phyloP scores from a whole-genome alignment of 2,797 vertebrate genomes.

The Glyptemys insculpta region DNA sequence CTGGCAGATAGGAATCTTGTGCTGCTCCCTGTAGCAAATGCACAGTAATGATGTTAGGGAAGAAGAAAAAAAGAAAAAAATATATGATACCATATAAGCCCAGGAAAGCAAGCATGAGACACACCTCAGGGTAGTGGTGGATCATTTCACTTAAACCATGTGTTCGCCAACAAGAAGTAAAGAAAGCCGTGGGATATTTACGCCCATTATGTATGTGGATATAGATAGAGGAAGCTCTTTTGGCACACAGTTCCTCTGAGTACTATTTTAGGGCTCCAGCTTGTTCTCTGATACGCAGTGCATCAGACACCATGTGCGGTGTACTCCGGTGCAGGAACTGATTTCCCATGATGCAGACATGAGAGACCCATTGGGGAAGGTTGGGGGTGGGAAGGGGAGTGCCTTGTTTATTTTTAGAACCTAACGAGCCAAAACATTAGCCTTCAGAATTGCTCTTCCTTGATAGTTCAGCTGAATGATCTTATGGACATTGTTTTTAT shows the following conservation, averaged over 20 bases:
- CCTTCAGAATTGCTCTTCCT: neutral
- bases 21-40: slow-evolving; percentile 7
- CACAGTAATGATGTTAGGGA: slow-evolving; percentile 44
- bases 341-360: neutral
- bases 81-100: slow-evolving; percentile 16
- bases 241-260: neutral
- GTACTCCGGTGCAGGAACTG: neutral
- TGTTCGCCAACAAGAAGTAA: slow-evolving; percentile 26
- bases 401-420: neutral
- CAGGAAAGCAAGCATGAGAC: slow-evolving; percentile 18
- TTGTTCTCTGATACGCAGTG: neutral
- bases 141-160: neutral
- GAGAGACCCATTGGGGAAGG: neutral
- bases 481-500: neutral
- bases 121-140: neutral
- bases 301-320: neutral
- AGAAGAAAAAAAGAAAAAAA: slow-evolving; percentile 35
- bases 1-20: slow-evolving; percentile 25
- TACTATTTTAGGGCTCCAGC: neutral
- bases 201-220: neutral
- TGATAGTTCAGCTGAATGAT: neutral
- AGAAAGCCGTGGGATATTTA: neutral
- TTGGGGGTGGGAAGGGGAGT: neutral
- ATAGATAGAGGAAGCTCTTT: neutral
- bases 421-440: neutral